Percentiles rank a stretch among this genome's conserved stretches.
Evolutionary conservation across 2,113 vertebrate species (phyloP).

Genomic region (Callipepla squamata): DNA sequence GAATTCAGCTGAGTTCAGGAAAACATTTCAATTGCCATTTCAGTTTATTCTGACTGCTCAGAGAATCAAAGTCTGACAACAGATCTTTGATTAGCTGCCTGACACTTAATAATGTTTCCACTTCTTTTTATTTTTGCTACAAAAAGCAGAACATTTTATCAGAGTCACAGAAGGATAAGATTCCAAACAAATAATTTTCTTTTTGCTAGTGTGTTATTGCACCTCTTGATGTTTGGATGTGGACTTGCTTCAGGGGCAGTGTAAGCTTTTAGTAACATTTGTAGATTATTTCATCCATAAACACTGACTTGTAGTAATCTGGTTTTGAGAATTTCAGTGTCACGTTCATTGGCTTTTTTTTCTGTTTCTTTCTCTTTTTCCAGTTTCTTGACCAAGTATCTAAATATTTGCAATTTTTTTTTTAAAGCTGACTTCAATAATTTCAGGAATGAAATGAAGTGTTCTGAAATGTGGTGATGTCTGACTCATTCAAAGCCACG

Average conservation of each 20-base stretch:
- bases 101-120: neutral
- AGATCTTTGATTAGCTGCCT: neutral
- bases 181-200: neutral
- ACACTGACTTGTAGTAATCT: neutral
- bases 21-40: neutral
- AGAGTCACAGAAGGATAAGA: neutral
- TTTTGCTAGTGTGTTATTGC: neutral
- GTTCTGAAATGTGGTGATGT: neutral
- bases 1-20: neutral
- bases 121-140: neutral
- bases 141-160: neutral
- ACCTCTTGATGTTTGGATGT: neutral
- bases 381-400: neutral
- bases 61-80: neutral
- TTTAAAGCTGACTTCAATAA: neutral
- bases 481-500: neutral
- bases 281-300: neutral
- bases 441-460: neutral
- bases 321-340: neutral
- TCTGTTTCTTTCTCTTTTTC: neutral
- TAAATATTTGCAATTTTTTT: neutral
- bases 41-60: neutral
- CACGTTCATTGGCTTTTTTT: neutral
- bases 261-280: neutral
- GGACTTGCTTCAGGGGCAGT: neutral